Evolutionary conservation across 2,113 vertebrate genomes (phyloP), one percentile per base, ranked within the genome.

Genomic region (Seriola aureovittata): DNA sequence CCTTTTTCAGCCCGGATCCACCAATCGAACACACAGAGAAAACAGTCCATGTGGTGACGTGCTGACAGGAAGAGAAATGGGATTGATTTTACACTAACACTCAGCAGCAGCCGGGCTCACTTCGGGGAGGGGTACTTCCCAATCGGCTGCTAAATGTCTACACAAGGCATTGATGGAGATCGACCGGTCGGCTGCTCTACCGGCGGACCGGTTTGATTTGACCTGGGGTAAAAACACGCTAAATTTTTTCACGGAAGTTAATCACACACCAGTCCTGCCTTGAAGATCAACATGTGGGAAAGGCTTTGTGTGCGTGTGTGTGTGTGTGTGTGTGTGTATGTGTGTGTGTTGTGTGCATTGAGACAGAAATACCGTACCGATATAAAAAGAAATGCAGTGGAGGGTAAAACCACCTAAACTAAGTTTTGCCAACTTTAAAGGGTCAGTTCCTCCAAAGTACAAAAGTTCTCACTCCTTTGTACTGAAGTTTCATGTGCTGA

Each of bases 11-110:
- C 25, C 57, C 25, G 11, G 34, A 62, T 65, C 42, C 50, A 68
- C 40, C 65, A 81, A 67, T 86, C 21, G 19, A 78, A 82, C 44
- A 17, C 17, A 5, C 55, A 17, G 63, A 21, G 17, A 64, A 62
- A 32, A 54, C 57, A 66, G 25, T 67, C 62, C 6, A n/a, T 64
- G 58, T 48, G 25, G 71, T 38, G 11, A 34, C 42, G 52, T 1
- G 82, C 32, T 81, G 82, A 81, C 76, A 72, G 52, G 42, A 80
- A 84, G 68, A 86, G 75, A 73, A 77, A 88, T 68, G 38, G 38
- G 23, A 81, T 78, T 85, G 72, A 85, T 87, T 78, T 82, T 67
- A 57, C 48, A 44, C 36, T 23, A 64, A 52, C 42, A 40, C 12
- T 89, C 72, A 85, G 76, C 72, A 85, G 76, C 55, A 79, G 55